Percentiles rank a stretch among this genome's conserved stretches.
phyloP scores from a whole-genome alignment of 2,113 vertebrate species.

The Cephalopholis sonnerati region DNA sequence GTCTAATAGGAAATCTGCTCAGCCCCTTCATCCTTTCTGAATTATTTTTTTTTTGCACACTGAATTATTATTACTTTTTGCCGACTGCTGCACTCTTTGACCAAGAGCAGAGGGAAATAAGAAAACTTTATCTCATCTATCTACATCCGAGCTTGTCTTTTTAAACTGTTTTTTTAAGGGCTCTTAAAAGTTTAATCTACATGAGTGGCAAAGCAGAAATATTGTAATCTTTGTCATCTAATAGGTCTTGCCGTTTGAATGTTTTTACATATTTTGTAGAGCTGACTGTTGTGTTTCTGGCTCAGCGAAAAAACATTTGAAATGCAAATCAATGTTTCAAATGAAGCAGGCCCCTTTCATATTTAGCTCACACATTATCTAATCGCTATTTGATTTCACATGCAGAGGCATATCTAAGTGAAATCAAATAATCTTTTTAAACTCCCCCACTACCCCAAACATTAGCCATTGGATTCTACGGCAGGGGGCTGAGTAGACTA shows the following conservation, averaged over 20 bases:
- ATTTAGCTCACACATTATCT: conserved; percentile 74
- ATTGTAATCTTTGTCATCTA: conserved; percentile 48
- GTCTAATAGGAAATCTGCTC: conserved; percentile 58
- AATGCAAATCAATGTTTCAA: conserved; percentile 74
- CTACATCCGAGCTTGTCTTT: conserved; percentile 38
- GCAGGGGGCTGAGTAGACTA: conserved; percentile 69
- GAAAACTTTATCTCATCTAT: conserved; percentile 41
- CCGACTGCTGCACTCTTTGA: conserved; percentile 42
- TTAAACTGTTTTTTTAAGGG: conserved; percentile 23
- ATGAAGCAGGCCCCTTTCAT: conserved; percentile 66
- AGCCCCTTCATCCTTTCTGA: conserved; percentile 35
- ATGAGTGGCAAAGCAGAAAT: conserved; percentile 39
- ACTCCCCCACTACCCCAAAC: conserved; percentile 70
- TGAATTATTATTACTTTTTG: conserved; percentile 59
- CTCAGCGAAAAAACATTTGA: conserved; percentile 53
- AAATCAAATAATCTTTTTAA: conserved; percentile 83
- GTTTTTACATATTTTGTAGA: conserved; percentile 37
- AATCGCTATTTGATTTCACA: conserved; percentile 79
- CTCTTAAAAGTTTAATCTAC: conserved; percentile 39
- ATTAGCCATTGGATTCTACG: conserved; percentile 69
- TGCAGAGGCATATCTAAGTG: conserved; percentile 80
- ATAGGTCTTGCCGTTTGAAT: conserved; percentile 24
- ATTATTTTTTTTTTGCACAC: conserved; percentile 35
- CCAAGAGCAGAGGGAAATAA: conserved; percentile 27
- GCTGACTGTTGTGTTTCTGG: conserved; percentile 45